Conservation (phyloP, 1,140 invertebrate genomes). For the Leptinotarsa texana region DNA sequence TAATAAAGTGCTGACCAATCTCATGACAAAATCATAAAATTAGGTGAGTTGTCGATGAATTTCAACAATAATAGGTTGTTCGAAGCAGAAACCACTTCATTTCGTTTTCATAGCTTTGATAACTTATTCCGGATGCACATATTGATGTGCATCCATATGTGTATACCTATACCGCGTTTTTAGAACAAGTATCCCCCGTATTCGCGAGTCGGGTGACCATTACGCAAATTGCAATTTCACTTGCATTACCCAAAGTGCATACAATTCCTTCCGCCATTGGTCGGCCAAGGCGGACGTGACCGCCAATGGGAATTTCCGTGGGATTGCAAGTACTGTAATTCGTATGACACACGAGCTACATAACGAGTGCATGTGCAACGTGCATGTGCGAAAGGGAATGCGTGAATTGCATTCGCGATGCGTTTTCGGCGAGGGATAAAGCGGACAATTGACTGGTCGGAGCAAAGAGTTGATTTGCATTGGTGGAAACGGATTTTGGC, state of each 20-base stretch:
- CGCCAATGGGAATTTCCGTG: conserved; percentile 12
- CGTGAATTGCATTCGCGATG: conserved; percentile 20
- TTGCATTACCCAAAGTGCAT: conserved; percentile 13
- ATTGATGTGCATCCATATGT: no score
- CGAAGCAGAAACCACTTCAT: no score
- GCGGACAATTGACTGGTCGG: background rate
- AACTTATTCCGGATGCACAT: no score
- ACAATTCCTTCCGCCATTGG: background rate
- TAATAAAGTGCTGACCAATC: no score
- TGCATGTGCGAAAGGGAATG: conserved; percentile 7
- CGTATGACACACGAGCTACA: conserved; percentile 6
- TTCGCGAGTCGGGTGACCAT: conserved; percentile 15
- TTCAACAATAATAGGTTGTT: no score
- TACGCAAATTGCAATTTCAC: conserved; percentile 19
- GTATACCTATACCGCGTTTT: background rate
- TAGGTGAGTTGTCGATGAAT: no score
- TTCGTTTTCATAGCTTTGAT: no score
- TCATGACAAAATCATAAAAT: no score
- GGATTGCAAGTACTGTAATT: conserved; percentile 22
- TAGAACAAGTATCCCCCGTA: background rate
- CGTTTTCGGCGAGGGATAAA: background rate
- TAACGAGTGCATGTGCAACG: conserved; percentile 13
- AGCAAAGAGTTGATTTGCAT: background rate
- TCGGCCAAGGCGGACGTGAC: background rate
- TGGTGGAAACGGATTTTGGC: background rate